Evolutionary conservation across 2,797 vertebrate genomes (phyloP).

Genomic region (Crenuchus spilurus): DNA sequence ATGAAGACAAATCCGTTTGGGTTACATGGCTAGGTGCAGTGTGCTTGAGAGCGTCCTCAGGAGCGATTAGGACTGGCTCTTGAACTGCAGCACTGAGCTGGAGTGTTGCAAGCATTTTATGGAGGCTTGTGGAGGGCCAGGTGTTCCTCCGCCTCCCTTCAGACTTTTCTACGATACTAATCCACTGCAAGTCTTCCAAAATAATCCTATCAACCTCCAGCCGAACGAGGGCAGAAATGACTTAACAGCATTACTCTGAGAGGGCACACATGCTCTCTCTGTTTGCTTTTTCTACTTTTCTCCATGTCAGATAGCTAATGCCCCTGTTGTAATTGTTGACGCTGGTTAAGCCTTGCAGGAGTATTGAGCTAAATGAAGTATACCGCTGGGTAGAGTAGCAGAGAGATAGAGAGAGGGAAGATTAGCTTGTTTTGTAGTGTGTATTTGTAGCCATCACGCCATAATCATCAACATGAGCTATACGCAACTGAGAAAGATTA

Average conservation of each 20-base stretch:
- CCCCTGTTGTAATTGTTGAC: constrained; percentile 45
- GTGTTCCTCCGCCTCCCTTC: constrained; percentile 37
- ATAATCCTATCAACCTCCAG: constrained; percentile 55
- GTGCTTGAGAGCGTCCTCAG: constrained; percentile 34
- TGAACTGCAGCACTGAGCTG: constrained; percentile 13
- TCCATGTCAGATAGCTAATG: constrained; percentile 45
- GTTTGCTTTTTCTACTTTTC: constrained; percentile 34
- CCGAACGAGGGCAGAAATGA: constrained; percentile 52
- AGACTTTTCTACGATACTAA: constrained; percentile 45
- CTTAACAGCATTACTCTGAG: constrained; percentile 52
- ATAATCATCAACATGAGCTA: constrained; percentile 20
- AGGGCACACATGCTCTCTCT: constrained; percentile 33
- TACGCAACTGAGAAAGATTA: constrained; percentile 21
- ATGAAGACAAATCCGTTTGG: constrained; percentile 48
- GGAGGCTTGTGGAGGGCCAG: constrained; percentile 26
- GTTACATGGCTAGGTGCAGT: constrained; percentile 20
- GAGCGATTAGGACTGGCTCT: constrained; percentile 30
- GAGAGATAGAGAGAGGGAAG: background rate
- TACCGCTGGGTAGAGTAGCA: constrained; percentile 15
- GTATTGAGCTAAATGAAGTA: constrained; percentile 33
- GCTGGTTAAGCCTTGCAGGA: constrained; percentile 34
- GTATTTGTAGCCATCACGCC: constrained; percentile 11
- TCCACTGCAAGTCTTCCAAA: constrained; percentile 54
- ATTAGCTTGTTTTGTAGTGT: constrained; percentile 38
- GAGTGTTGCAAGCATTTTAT: no score